Evolutionary conservation across 2,797 vertebrate species (phyloP), one percentile per base, ranked within the genome.

Genomic region (Phataginus tetradactyla): DNA sequence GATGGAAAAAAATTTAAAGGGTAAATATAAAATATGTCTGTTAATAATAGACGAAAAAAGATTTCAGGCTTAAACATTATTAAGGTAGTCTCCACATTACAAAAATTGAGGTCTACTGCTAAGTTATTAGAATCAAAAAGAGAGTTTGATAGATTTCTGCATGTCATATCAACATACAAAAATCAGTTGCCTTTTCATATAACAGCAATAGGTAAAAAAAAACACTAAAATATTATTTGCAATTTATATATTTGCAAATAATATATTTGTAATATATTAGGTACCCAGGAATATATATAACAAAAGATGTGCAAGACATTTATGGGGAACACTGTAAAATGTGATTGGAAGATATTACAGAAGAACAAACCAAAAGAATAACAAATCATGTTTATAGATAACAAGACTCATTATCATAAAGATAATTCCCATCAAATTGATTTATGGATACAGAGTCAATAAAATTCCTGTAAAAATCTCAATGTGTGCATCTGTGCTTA

Each of bases 311-410:
- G 2, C 14, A 77, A 72, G 63, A 37, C 32, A 84, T 90, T 61
- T 77, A 93, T 25, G 64, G 42, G 66, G 2, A 96, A 25, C 61
- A 63, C 0, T 87, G 10, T 92, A 92, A 93, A 96, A 92, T 78
- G 27, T 81, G 91, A 94, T 1, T 92, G 77, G 49, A 63, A 77
- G 80, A 74, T 27, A 81, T 11, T 59, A 81, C 71, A 81, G 7
- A 90, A 90, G 27, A 84, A 51, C 7, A 79, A 83, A 57, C 23
- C 13, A n/a, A 90, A 95, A 89, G 29, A 92, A 83, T 34, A 71
- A 71, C 34, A 96, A 90, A 80, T 39, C 27, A 74, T 68, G 11
- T 78, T 95, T 88, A 79, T 37, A 79, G 90, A 85, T 7, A 72
- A 34, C 25, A 63, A 83, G 53, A 29, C 14, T 93, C 34, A 88